Evolutionary conservation across 2,113 vertebrate species (phyloP).

Genomic region (Perca schrenkii): DNA sequence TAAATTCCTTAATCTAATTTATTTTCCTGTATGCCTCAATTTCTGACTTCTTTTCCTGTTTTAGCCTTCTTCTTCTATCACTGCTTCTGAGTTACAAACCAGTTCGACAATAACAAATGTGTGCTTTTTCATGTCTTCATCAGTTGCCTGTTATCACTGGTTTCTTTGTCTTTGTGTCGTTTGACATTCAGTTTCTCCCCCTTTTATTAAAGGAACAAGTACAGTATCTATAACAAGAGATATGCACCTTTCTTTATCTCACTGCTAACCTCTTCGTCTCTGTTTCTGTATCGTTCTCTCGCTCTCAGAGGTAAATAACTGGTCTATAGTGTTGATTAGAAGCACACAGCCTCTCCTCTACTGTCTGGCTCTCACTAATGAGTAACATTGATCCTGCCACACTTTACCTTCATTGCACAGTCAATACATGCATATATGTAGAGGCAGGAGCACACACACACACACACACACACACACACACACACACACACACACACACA

Average conservation of each 20-base stretch:
- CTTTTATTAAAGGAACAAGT: constrained; percentile 26
- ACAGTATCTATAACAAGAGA: constrained; percentile 50
- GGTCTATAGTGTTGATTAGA: constrained; percentile 73
- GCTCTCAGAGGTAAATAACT: constrained; percentile 67
- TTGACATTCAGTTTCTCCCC: constrained; percentile 15
- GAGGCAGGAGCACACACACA: background rate
- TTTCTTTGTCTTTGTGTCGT: background rate
- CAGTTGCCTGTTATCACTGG: background rate
- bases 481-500: background rate
- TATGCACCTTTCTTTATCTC: constrained; percentile 38
- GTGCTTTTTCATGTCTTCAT: background rate
- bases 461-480: constrained; percentile 4
- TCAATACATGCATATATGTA: constrained; percentile 56
- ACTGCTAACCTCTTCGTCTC: constrained; percentile 41
- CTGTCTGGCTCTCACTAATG: constrained; percentile 73
- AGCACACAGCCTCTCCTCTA: constrained; percentile 62
- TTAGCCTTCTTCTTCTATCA: background rate
- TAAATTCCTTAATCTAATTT: background rate
- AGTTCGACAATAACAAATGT: background rate
- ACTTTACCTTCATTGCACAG: constrained; percentile 68
- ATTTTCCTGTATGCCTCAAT: constrained; percentile 13
- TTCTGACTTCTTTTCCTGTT: background rate
- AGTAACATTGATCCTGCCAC: constrained; percentile 73
- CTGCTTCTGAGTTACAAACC: background rate
- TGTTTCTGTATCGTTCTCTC: constrained; percentile 23